Conservation (phyloP, 2,888 invertebrate genomes). For the Limnephilus auricula region DNA sequence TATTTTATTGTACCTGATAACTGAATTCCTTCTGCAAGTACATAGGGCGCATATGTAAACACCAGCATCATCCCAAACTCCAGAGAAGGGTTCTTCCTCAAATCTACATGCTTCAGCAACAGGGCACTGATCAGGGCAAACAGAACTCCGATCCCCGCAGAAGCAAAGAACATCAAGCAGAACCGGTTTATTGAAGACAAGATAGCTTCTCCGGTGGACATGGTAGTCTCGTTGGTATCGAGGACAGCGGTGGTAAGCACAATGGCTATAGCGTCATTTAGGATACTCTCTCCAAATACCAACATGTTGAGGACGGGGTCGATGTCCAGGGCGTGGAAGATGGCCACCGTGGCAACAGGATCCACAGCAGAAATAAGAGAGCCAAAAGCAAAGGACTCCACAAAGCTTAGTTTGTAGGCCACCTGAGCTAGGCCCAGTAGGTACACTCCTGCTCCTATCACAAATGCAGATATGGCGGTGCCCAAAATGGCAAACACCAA, state of each 20-base stretch:
- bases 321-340: conserved; percentile 97
- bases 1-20: conserved; percentile 84
- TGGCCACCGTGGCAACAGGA: conserved; percentile 99
- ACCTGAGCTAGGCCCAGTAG: conserved; percentile 94
- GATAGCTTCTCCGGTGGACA: conserved; percentile 89
- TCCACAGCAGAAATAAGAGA: conserved; percentile 99
- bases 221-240: conserved; percentile 79
- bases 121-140: conserved; percentile 96
- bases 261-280: conserved; percentile 99
- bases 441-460: conserved; percentile 97
- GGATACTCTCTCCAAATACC: conserved; percentile 95
- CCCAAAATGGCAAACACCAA: conserved; percentile 98
- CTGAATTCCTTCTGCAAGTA: conserved; percentile 97
- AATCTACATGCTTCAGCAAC: conserved; percentile 95
- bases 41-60: conserved; percentile 99
- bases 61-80: conserved; percentile 99
- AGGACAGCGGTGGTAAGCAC: conserved; percentile 95
- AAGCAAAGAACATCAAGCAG: conserved; percentile 98
- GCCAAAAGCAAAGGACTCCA: conserved; percentile 99
- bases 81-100: conserved; percentile 97
- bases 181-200: conserved; percentile 93
- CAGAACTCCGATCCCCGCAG: conserved; percentile 96
- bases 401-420: conserved; percentile 94
- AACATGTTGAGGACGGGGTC: conserved; percentile 99
- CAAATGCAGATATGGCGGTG: conserved; percentile 96